phyloP scores from a whole-genome alignment of 2,797 vertebrate species.

The Enteromius afrohamiltoni region DNA sequence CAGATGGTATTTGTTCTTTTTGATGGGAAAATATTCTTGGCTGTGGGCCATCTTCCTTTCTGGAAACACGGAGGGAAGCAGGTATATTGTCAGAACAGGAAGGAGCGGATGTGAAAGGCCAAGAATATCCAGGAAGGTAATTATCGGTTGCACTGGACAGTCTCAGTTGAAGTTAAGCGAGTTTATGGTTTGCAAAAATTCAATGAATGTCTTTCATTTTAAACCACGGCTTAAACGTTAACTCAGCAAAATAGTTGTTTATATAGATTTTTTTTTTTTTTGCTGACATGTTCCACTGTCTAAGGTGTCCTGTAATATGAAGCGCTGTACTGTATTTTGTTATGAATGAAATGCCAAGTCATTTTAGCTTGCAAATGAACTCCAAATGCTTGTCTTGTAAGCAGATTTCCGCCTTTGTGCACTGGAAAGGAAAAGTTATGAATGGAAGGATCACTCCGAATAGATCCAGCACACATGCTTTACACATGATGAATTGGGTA shows the following conservation, averaged over 20 bases:
- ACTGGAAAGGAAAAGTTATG: conserved; percentile 8
- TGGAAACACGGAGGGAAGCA: conserved; percentile 43
- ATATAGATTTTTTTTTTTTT: background rate
- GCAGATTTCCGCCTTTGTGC: conserved; percentile 24
- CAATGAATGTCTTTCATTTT: background rate
- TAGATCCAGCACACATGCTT: conserved; percentile 9
- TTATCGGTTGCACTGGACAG: conserved; percentile 39
- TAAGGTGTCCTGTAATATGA: conserved; percentile 21
- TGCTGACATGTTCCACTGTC: background rate
- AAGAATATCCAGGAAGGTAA: conserved; percentile 39
- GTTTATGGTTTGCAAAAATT: conserved; percentile 17
- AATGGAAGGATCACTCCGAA: conserved; percentile 1
- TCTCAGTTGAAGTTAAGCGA: conserved; percentile 12
- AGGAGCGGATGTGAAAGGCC: conserved; percentile 13
- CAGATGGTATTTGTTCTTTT: conserved; percentile 57
- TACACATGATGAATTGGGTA: conserved; percentile 59
- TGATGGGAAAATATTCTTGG: conserved; percentile 62
- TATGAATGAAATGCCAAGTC: conserved; percentile 2
- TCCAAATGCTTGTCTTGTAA: conserved; percentile 35
- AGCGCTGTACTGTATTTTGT: conserved; percentile 30
- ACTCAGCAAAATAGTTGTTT: conserved; percentile 25
- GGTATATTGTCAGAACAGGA: conserved; percentile 28
- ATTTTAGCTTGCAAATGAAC: conserved; percentile 8
- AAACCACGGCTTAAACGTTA: conserved; percentile 17
- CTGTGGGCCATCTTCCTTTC: conserved; percentile 51